Base-by-base conservation (phyloP, 1,140 invertebrate species). In the Sarcophaga bullata region DNA sequence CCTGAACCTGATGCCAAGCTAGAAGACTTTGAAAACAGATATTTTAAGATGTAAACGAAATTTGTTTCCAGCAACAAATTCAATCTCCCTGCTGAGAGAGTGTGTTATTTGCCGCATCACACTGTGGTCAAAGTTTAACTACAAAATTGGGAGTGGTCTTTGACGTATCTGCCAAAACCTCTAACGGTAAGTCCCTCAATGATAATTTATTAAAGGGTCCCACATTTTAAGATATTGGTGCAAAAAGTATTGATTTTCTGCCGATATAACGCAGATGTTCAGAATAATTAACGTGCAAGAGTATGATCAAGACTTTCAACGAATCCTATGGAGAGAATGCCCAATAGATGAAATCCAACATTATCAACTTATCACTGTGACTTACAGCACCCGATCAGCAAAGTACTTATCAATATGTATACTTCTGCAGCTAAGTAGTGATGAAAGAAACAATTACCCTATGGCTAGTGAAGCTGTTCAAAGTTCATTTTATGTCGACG, bases 81-180 rank as follows among this genome's bases (percentile, higher is more conserved):
- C 9, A 9, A 52, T 46, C 19, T 13, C 11, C 52, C 76, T 62
- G 15, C 82, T 80, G 19, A 52, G 15, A 49, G 10, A 0, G 73
- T 75, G 15, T 85, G 81, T 68, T 83, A 84, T 81, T 75, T 85
- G 46, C 86, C 87, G 58, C 89, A 91, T 84, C 87, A 90, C 82
- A 85, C 83, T 54, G 87, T 89, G 10, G 76, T 88, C 10, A 86
- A 84, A 83, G 87, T 82, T 80, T 84, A 62, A 86, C 86, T 8
- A 90, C 88, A n/a, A 86, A 88, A 81, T 46, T 85, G 10, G 62
- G 84, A 54, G 84, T 86, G 48, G 85, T 87, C 3, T 88, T 88
- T 73, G 84, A 88, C 82, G 86, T 84, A 4, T 84, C 85, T 6
- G 75, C 80, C 15, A 84, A 84, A 82, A 83, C 82, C 19, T 54